These are phyloP conservation scores for Tetrax tetrax DNA, from an alignment of 2,113 vertebrate species.

Conservation along the genomic window DNA sequence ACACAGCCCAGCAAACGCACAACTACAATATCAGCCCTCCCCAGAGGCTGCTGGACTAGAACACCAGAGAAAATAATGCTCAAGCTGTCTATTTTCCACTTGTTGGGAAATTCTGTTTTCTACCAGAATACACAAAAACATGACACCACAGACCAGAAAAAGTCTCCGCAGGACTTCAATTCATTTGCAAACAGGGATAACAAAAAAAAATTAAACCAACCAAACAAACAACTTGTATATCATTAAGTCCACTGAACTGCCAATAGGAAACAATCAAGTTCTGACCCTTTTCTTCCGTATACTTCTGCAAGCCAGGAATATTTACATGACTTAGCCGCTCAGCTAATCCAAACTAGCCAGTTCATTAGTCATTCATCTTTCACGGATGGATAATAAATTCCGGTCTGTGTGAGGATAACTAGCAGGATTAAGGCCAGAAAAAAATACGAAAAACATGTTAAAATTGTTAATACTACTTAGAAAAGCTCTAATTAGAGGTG, in stretches of 20 bases:
- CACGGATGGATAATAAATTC: background rate
- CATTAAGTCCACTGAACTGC: background rate
- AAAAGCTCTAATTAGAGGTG: background rate
- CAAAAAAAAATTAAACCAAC: background rate
- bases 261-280: background rate
- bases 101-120: background rate
- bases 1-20: background rate
- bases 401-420: background rate
- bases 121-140: background rate
- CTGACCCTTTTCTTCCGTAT: background rate
- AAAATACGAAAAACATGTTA: accelerated
- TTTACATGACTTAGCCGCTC: background rate
- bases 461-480: background rate
- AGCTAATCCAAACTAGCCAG: background rate
- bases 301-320: background rate
- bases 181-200: background rate
- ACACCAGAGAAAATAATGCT: background rate
- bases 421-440: background rate
- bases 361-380: background rate
- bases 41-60: background rate
- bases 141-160: background rate
- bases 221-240: background rate
- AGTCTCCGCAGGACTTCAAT: background rate
- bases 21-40: background rate
- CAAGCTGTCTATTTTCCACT: background rate